Percentiles rank a stretch among this genome's conserved stretches.
phyloP scores from a whole-genome alignment of 2,888 invertebrate species.

The Frankliniella intonsa region DNA sequence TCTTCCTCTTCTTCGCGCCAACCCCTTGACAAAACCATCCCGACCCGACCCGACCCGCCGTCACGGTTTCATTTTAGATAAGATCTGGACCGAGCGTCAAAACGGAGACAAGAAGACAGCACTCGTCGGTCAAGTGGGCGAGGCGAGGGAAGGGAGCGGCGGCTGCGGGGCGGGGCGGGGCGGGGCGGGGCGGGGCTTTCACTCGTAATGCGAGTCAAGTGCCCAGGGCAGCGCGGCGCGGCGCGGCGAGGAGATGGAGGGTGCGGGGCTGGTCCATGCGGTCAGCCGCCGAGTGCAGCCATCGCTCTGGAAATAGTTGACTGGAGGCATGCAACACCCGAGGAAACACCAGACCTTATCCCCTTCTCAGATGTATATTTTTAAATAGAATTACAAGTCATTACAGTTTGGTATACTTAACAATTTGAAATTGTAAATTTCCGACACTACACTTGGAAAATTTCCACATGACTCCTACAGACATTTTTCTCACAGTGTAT shows the following conservation, averaged over 20 bases:
- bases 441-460: too few species aligned
- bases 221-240: neutral
- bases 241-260: neutral
- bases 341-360: too few species aligned
- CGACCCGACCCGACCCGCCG: neutral
- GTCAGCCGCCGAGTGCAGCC: too few species aligned
- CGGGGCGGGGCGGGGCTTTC: neutral
- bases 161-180: neutral
- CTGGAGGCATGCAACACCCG: too few species aligned
- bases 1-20: neutral
- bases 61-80: conserved; percentile 22
- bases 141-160: neutral
- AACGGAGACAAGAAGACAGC: conserved; percentile 24
- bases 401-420: too few species aligned
- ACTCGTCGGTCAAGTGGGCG: conserved; percentile 11
- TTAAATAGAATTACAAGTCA: too few species aligned
- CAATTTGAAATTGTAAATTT: too few species aligned
- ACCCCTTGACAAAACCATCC: neutral
- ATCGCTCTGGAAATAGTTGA: too few species aligned
- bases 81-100: conserved; percentile 24
- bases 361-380: too few species aligned
- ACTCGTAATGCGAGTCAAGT: neutral
- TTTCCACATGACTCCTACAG: too few species aligned
- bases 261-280: neutral
- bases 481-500: neutral